These are phyloP conservation scores for Stegastes partitus DNA, from an alignment of 2,113 vertebrate species.

Conservation along the genomic window DNA sequence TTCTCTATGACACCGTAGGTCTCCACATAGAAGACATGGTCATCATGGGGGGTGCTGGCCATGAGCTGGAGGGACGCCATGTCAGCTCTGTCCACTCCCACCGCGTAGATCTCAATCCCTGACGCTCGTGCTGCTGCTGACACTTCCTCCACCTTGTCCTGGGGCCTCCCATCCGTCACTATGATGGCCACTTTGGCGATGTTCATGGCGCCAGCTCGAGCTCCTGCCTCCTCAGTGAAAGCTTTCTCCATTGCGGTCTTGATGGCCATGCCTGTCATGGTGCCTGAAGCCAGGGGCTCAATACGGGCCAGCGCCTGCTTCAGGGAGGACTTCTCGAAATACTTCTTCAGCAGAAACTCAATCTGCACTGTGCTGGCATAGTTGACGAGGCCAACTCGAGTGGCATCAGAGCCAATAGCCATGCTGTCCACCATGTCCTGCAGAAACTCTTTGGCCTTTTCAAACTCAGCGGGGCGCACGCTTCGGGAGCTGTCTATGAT, in stretches of 20 bases:
- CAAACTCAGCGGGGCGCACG: conserved; percentile 91
- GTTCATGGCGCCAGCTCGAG: conserved; percentile 76
- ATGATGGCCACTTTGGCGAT: conserved; percentile 93
- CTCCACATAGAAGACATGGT: conserved; percentile 96
- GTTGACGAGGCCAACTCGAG: conserved; percentile 92
- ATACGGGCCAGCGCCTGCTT: conserved; percentile 88
- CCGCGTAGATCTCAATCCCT: conserved; percentile 92
- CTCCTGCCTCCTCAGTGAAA: conserved; percentile 88
- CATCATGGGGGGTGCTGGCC: conserved; percentile 92
- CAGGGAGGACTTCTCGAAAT: conserved; percentile 86
- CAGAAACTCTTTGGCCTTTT: conserved; percentile 93
- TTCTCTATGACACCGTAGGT: conserved; percentile 96
- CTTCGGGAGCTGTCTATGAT: conserved; percentile 96
- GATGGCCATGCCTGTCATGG: conserved; percentile 96
- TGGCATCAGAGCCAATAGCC: conserved; percentile 85
- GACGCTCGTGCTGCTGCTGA: conserved; percentile 84
- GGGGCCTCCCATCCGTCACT: conserved; percentile 94
- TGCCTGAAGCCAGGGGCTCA: conserved; percentile 91
- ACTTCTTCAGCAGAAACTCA: conserved; percentile 90
- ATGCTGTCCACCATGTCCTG: conserved; percentile 90
- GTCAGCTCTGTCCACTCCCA: conserved; percentile 93
- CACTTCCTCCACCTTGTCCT: conserved; percentile 91
- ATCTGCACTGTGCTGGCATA: conserved; percentile 94
- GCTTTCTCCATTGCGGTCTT: conserved; percentile 89
- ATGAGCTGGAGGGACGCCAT: conserved; percentile 89